These are phyloP conservation scores for Pristionchus exspectatus DNA, from an alignment of 2,888 invertebrate species.

Conservation along the genomic window DNA sequence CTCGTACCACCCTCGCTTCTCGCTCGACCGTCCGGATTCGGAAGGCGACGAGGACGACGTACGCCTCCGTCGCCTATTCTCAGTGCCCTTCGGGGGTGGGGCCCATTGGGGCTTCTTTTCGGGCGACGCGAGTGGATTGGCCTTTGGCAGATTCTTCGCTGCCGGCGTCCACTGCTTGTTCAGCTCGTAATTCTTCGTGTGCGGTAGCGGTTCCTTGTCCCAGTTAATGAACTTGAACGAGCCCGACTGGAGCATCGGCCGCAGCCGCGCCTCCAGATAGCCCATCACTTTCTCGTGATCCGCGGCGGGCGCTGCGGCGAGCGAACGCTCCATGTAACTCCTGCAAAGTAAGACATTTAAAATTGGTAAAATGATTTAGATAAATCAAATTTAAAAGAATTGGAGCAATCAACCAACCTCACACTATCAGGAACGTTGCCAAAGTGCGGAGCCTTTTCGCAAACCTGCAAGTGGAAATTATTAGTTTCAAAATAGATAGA, in stretches of 20 bases:
- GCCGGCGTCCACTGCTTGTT: constrained; percentile 70
- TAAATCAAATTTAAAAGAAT: not conserved
- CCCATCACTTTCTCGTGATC: constrained; percentile 96
- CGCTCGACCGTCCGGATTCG: not conserved
- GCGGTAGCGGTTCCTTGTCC: constrained; percentile 94
- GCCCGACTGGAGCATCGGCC: constrained; percentile 90
- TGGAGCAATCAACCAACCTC: not conserved
- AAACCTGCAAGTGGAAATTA: not conserved
- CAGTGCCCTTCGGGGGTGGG: not conserved
- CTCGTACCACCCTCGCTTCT: constrained; percentile 53
- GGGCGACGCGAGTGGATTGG: constrained; percentile 66
- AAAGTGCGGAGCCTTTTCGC: constrained; percentile 52
- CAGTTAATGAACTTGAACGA: constrained; percentile 93
- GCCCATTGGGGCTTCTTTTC: not conserved
- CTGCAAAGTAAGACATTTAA: constrained; percentile 71
- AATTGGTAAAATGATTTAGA: not conserved
- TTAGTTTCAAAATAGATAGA: not conserved
- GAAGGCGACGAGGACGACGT: not conserved
- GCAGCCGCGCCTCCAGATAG: constrained; percentile 93
- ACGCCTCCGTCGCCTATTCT: not conserved
- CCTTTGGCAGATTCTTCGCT: constrained; percentile 7
- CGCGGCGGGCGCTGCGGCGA: constrained; percentile 90
- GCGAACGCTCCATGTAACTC: constrained; percentile 93
- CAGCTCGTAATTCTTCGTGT: constrained; percentile 71
- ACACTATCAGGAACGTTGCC: constrained; percentile 49